Evolutionary conservation across 2,113 vertebrate genomes (phyloP), one percentile per base, ranked within the genome.

Genomic region (Sapajus apella): DNA sequence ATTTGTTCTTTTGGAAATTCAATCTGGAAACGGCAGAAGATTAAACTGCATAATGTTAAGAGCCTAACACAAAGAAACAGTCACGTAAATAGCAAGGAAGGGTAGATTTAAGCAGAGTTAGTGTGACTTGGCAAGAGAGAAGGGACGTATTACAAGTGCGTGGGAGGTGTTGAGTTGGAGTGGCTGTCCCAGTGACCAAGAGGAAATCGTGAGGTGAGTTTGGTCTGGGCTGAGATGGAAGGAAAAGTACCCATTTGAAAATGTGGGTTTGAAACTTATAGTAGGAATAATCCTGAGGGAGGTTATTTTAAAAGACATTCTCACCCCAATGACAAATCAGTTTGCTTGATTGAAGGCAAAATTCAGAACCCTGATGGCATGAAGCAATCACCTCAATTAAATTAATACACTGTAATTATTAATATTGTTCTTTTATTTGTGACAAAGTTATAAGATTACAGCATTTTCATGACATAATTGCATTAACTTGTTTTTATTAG

Each of bases 401-500:
- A 55, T 83, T 30, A 96, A 87, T 40, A 32, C 0, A 43, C 40
- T 32, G 27, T 73, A 82, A 56, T 89, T 90, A 85, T 85, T 64
- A 72, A 64, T 80, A 40, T 12, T 94, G 50, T 25, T 17, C 79
- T 82, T 93, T 93, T 87, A n/a, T 76, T 80, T 92, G 76, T 56
- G 81, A 91, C 3, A 37, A 81, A 90, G 40, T 73, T 47, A 17
- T 43, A 97, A 94, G 86, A 90, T 85, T 47, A 56, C 73, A n/a
- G 18, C 13, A 66, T 86, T 88, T 96, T 82, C 30, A 81, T 77
- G n/a, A 56, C 47, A 90, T 17, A 23, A 82, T 56, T 96, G 1
- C 32, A 55, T 73, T 90, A 95, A 91, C 16, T 92, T 87, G 5
- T 91, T 97, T 94, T 95, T 93, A 85, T 85, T 83, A 68, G 8